Conservation (phyloP, 1,140 invertebrate species). For the Nasonia vitripennis region DNA sequence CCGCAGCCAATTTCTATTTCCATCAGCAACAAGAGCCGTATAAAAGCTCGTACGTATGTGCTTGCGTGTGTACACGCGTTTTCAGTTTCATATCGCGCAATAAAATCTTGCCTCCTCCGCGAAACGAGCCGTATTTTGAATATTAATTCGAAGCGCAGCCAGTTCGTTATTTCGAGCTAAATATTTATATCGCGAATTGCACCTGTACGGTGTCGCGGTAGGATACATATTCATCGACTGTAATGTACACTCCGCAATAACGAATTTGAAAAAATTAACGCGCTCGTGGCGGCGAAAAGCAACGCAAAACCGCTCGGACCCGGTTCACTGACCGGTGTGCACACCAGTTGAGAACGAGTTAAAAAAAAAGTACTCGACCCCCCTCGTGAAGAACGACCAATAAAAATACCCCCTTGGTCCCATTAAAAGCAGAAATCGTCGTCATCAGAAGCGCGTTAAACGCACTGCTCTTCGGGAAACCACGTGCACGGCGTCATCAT, state of each 20-base stretch:
- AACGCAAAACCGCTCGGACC: neutral
- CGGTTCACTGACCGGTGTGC: neutral
- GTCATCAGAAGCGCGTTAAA: neutral
- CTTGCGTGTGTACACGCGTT: too few relatives aligned
- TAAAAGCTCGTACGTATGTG: too few relatives aligned
- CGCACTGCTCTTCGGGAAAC: neutral
- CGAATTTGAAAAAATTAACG: neutral
- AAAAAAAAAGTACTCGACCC: neutral
- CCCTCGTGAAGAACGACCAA: neutral
- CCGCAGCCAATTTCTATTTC: too few relatives aligned
- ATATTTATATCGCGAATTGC: neutral
- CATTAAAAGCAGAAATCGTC: neutral
- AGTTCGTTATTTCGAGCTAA: neutral
- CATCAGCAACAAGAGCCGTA: too few relatives aligned
- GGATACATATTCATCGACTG: neutral
- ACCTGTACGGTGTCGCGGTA: too few relatives aligned
- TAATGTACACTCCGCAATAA: neutral
- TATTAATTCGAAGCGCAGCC: neutral
- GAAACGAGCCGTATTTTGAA: neutral
- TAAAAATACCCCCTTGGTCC: neutral
- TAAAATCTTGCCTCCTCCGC: too few relatives aligned
- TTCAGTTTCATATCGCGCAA: too few relatives aligned
- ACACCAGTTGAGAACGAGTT: neutral
- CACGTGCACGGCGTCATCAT: conserved; percentile 9
- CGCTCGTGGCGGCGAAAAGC: too few relatives aligned